Evolutionary conservation across 2,888 invertebrate species (phyloP), one percentile per base, ranked within the genome.

Genomic region (Perizoma flavofasciatum): DNA sequence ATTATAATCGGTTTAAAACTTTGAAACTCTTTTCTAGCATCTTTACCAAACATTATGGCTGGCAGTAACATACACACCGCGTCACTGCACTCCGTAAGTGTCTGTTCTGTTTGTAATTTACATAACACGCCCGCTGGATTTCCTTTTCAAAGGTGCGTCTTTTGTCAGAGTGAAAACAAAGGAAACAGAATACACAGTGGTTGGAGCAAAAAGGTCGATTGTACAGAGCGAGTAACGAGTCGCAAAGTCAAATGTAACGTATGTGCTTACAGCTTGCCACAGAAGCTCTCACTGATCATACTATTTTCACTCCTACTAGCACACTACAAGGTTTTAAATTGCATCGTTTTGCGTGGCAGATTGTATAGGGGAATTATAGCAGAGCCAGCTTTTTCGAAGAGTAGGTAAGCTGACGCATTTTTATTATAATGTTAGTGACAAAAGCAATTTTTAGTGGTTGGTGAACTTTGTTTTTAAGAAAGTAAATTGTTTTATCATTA

Each of bases 121-220:
- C 86, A 84, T 86, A 85, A 85, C 80, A 82, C 74, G 74, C 78
- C 79, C 76, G 69, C 79, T 78, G 79, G 78, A 84, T 84, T 86
- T 83, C 81, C 81, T 82, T 81, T 81, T 74, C 76, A 81, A 83
- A 85, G 85, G 85, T 84, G 79, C 82, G 81, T 82, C 85, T 84
- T 83, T 85, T 85, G 83, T 85, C 77, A 77, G 73, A 78, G 77
- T 71, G 74, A 78, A 86, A 85, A 86, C 87, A 88, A 88, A 86
- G 80, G 77, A 72, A 76, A 69, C 71, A 64, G 74, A 76, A 74
- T 73, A 79, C 72, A 66, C 68, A 71, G 70, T 67, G 70, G 68
- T 66, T 67, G 68, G 63, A 71, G 74, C 73, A 77, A 77, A 78
- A 81, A 79, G 75, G 75, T 74, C 72, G 75, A 79, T 78, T 72